phyloP scores from a whole-genome alignment of 2,797 vertebrate species.

The Podarcis siculus region DNA sequence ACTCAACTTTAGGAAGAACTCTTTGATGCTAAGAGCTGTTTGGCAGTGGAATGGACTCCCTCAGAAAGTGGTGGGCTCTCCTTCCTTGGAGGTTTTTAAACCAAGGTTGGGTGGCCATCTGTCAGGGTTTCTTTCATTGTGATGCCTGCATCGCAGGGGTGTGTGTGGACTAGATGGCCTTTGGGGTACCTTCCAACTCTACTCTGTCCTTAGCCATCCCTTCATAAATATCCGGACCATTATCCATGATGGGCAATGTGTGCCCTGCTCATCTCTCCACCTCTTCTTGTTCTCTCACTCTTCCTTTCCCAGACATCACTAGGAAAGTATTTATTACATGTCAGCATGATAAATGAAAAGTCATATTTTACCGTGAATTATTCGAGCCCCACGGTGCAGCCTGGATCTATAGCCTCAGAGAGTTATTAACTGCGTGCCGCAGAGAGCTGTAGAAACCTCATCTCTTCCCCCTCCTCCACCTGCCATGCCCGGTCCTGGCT shows the following conservation, averaged over 20 bases:
- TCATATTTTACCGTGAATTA: slow-evolving; percentile 81
- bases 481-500: slow-evolving; percentile 14
- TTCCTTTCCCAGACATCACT: slow-evolving; percentile 58
- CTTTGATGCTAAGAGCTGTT: no score
- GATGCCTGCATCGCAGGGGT: no score
- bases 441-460: slow-evolving; percentile 79
- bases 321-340: slow-evolving; percentile 76
- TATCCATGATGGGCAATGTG: background rate
- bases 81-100: no score
- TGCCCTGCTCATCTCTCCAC: background rate
- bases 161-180: no score
- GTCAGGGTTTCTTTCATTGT: no score
- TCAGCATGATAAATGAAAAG: slow-evolving; percentile 80
- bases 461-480: slow-evolving; percentile 66
- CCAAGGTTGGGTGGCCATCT: no score
- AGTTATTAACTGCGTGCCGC: slow-evolving; percentile 80
- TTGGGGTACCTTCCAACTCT: no score
- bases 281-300: background rate
- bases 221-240: background rate
- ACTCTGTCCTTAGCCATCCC: background rate
- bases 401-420: slow-evolving; percentile 77
- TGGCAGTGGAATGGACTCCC: no score
- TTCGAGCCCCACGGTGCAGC: slow-evolving; percentile 68
- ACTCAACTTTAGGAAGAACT: no score
- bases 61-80: no score